Conservation (phyloP, 2,113 vertebrate genomes). For the Calidris pugnax region DNA sequence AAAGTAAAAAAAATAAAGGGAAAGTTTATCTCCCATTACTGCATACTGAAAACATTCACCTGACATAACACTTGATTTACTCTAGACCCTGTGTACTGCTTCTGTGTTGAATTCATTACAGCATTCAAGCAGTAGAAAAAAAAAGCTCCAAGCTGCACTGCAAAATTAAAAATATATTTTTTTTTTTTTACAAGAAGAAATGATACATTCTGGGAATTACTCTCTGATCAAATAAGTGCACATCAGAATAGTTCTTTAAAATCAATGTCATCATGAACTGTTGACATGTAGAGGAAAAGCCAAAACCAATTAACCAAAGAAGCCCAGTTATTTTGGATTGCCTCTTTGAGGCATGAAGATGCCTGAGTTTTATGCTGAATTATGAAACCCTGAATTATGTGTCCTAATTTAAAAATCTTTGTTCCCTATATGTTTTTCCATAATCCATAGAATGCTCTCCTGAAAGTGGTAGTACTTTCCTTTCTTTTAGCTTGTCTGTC, state of each 20-base stretch:
- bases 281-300: rapidly evolving
- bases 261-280: not conserved
- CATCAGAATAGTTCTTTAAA: not conserved
- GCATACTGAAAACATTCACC: not conserved
- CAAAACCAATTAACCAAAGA: not conserved
- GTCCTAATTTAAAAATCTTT: not conserved
- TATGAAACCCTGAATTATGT: not conserved
- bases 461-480: not conserved
- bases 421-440: not conserved
- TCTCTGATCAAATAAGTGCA: not conserved
- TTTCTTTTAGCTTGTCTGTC: not conserved
- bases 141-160: not conserved
- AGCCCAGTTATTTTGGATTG: not conserved
- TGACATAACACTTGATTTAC: not conserved
- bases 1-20: not conserved
- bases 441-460: not conserved
- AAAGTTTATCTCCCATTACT: not conserved
- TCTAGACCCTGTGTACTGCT: not conserved
- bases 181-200: not conserved
- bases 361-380: not conserved
- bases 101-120: not conserved
- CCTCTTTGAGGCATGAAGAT: not conserved
- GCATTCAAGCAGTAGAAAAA: not conserved
- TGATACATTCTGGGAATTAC: not conserved
- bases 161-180: not conserved